Percentiles rank a stretch among this genome's conserved stretches.
Conservation (phyloP, 1,140 invertebrate genomes). For the Bombus haemorrhoidalis region DNA sequence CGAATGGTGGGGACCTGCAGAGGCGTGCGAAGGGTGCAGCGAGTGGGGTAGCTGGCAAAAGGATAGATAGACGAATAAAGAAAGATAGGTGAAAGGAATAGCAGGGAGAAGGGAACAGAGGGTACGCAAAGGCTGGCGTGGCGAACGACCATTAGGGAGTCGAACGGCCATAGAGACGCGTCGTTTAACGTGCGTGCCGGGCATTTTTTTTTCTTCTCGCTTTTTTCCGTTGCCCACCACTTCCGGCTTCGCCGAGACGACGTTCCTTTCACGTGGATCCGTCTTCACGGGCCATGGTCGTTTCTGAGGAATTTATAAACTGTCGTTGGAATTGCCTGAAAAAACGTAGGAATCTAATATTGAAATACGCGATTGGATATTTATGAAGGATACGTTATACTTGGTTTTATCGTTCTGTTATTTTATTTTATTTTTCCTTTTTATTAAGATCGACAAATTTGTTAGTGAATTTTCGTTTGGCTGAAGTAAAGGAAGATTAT, state of each 20-base stretch:
- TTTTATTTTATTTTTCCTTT: not conserved
- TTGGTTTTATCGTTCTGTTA: not conserved
- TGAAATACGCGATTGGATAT: not conserved
- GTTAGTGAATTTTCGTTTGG: not conserved
- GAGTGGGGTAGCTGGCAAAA: slow-evolving; percentile 49
- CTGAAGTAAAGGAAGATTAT: not conserved
- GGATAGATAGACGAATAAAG: slow-evolving; percentile 48
- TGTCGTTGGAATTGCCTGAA: slow-evolving; percentile 6
- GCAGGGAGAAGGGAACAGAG: slow-evolving; percentile 48
- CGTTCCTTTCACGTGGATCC: slow-evolving; percentile 13
- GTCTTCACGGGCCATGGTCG: slow-evolving; percentile 56
- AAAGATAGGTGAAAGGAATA: slow-evolving; percentile 63
- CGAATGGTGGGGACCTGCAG: slow-evolving; percentile 36
- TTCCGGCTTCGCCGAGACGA: slow-evolving; percentile 29
- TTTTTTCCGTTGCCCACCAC: slow-evolving; percentile 5
- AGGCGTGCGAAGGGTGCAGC: slow-evolving; percentile 56
- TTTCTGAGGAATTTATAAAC: slow-evolving; percentile 42
- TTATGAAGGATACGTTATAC: not conserved
- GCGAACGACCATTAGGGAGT: slow-evolving; percentile 76
- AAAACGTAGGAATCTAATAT: slow-evolving; percentile 35
- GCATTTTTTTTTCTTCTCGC: not conserved
- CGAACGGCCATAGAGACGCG: slow-evolving; percentile 73
- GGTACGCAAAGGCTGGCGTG: slow-evolving; percentile 69
- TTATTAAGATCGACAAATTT: not conserved
- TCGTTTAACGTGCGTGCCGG: slow-evolving; percentile 59